Evolutionary conservation across 1,140 invertebrate species (phyloP).

Genomic region (Harpegnathos saltator): DNA sequence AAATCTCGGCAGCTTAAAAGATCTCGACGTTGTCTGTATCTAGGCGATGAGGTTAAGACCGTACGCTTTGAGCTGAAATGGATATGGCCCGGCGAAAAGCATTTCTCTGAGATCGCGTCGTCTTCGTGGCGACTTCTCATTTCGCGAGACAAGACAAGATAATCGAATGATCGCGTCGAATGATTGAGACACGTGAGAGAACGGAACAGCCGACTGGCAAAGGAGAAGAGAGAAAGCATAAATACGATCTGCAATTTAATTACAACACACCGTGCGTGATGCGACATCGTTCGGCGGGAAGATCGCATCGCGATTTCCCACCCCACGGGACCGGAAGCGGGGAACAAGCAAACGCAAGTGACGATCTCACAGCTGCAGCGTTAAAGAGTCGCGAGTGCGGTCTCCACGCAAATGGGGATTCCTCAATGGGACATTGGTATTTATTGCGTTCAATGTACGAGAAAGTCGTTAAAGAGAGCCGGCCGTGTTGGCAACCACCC

Average conservation of each 20-base stretch:
- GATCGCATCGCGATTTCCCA: too few relatives aligned
- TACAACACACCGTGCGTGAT: too few relatives aligned
- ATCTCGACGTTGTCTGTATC: constrained; percentile 31
- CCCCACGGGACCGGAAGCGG: background rate
- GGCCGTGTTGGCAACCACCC: constrained; percentile 74
- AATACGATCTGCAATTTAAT: too few relatives aligned
- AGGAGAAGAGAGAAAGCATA: too few relatives aligned
- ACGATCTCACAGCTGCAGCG: background rate
- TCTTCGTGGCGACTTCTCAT: too few relatives aligned
- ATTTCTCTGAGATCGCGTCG: background rate
- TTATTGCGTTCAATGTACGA: constrained; percentile 74
- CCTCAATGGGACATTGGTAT: constrained; percentile 74
- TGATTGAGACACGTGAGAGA: too few relatives aligned
- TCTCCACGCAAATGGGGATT: constrained; percentile 66
- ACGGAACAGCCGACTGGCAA: too few relatives aligned
- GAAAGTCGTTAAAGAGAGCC: constrained; percentile 76
- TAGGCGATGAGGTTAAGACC: constrained; percentile 44
- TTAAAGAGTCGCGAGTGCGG: constrained; percentile 40
- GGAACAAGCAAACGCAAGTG: constrained; percentile 17
- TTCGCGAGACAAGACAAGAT: too few relatives aligned
- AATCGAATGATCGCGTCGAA: too few relatives aligned
- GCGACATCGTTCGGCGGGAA: too few relatives aligned
- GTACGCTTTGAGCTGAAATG: background rate
- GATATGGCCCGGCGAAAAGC: background rate
- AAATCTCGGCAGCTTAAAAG: constrained; percentile 78